A percentile compares a stretch with the other conserved stretches of the same genome.
phyloP scores from a whole-genome alignment of 2,888 invertebrate genomes.

The Drosophila histrio region DNA sequence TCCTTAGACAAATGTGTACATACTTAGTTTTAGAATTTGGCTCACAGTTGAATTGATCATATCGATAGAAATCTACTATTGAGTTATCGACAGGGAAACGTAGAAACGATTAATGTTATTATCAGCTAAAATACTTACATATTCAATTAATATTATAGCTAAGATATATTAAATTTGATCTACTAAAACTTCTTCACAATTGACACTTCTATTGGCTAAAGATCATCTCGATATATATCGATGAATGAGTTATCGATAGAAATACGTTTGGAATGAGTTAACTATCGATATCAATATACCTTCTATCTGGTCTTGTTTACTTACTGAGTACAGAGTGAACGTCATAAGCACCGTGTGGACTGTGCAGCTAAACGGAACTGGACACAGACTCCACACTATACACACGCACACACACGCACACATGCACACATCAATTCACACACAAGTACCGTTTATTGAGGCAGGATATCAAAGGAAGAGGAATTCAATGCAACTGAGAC shows the following conservation, averaged over 20 bases:
- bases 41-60: not conserved
- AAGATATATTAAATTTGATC: too few relatives aligned
- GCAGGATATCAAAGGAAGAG: constrained; percentile 22
- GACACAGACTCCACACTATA: constrained; percentile 21
- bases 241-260: not conserved
- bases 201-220: not conserved
- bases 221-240: not conserved
- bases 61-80: not conserved
- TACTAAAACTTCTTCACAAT: not conserved
- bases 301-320: not conserved
- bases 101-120: too few relatives aligned
- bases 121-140: too few relatives aligned
- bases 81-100: not conserved
- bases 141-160: too few relatives aligned
- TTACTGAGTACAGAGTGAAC: not conserved
- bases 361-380: constrained; percentile 28
- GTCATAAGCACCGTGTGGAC: constrained; percentile 13
- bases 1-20: too few relatives aligned
- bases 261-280: not conserved
- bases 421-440: constrained; percentile 3
- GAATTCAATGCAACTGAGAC: constrained; percentile 24
- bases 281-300: not conserved
- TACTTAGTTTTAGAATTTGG: too few relatives aligned
- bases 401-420: constrained; percentile 5
- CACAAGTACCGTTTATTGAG: constrained; percentile 28